Evolutionary conservation across 2,797 vertebrate genomes (phyloP).

Genomic region (Neosilurus mollespiculum): DNA sequence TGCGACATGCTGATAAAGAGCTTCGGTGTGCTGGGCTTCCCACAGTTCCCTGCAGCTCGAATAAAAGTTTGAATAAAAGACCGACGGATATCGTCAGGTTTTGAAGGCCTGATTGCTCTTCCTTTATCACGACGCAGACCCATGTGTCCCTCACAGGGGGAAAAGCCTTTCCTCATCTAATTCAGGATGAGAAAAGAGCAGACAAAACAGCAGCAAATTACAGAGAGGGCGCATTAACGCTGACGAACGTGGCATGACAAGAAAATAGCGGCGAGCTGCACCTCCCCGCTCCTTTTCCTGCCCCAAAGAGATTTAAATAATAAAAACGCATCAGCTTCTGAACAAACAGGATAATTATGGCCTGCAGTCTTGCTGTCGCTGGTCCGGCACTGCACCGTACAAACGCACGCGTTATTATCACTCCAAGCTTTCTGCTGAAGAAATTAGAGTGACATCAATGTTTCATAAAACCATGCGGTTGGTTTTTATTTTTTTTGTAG

Average conservation of each 20-base stretch:
- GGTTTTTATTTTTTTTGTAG: neutral
- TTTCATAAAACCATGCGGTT: slow-evolving; percentile 69
- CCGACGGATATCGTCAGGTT: slow-evolving; percentile 25
- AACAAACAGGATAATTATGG: slow-evolving; percentile 88
- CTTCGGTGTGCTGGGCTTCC: slow-evolving; percentile 28
- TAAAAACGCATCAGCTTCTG: slow-evolving; percentile 78
- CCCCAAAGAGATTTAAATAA: slow-evolving; percentile 86
- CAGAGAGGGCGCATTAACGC: slow-evolving; percentile 71
- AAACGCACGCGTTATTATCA: slow-evolving; percentile 79
- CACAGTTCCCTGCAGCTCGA: slow-evolving; percentile 9
- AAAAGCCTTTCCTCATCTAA: slow-evolving; percentile 58
- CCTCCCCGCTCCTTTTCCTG: slow-evolving; percentile 73
- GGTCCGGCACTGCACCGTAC: slow-evolving; percentile 73
- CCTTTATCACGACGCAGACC: slow-evolving; percentile 59
- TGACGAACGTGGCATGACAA: slow-evolving; percentile 74
- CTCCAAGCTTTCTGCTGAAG: slow-evolving; percentile 73
- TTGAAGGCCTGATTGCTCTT: slow-evolving; percentile 54
- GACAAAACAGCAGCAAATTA: slow-evolving; percentile 72
- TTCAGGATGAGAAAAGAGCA: slow-evolving; percentile 69
- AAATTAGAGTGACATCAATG: slow-evolving; percentile 74
- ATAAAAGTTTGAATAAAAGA: neutral
- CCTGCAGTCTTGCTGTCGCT: slow-evolving; percentile 78
- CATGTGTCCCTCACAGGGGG: slow-evolving; percentile 51
- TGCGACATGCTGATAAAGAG: neutral
- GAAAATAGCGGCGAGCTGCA: slow-evolving; percentile 73